Evolutionary conservation across 1,140 invertebrate genomes (phyloP).

Genomic region (Sipha flava): DNA sequence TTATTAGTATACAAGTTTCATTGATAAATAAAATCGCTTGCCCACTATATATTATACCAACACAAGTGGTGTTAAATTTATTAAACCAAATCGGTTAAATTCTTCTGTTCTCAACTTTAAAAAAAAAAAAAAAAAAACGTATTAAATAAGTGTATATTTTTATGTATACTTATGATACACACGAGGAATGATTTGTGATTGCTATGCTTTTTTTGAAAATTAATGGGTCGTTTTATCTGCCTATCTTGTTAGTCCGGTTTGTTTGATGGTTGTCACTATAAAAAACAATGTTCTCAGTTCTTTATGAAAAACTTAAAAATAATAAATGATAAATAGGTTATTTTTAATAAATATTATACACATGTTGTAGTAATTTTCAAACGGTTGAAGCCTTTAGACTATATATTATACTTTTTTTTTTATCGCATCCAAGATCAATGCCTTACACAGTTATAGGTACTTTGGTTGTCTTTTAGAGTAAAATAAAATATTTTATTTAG

Average conservation of each 20-base stretch:
- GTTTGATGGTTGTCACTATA: background rate
- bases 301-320: background rate
- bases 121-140: background rate
- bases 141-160: background rate
- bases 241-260: constrained; percentile 5
- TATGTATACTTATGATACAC: background rate
- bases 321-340: constrained; percentile 3
- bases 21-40: background rate
- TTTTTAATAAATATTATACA: constrained; percentile 8
- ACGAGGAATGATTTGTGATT: background rate
- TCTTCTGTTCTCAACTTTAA: background rate
- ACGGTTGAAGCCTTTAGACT: too few species aligned
- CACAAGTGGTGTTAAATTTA: background rate
- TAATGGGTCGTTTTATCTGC: background rate
- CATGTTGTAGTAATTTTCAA: background rate
- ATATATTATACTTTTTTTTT: too few species aligned
- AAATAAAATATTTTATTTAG: too few species aligned
- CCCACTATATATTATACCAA: background rate
- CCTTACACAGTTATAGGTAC: too few species aligned
- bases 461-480: too few species aligned
- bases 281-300: background rate
- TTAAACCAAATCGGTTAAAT: background rate
- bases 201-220: background rate
- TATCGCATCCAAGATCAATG: too few species aligned
- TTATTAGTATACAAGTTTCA: background rate